phyloP scores from a whole-genome alignment of 2,113 vertebrate genomes.

The Brachypodius melanocephalos region DNA sequence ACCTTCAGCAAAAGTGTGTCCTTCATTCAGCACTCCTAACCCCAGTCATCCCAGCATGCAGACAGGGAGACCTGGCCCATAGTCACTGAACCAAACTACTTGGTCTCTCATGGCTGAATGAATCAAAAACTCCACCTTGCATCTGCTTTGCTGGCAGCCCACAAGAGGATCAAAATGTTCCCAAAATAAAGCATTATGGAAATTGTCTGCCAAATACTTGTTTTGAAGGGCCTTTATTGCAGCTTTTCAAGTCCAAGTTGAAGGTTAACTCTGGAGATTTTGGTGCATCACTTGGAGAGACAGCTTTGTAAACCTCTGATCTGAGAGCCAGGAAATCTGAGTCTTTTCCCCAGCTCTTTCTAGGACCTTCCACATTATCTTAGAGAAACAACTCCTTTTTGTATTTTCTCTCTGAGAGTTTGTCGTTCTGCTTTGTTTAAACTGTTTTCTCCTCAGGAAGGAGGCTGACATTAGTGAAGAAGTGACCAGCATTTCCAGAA shows the following conservation, averaged over 20 bases:
- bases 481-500: background rate
- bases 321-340: background rate
- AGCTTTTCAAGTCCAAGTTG: background rate
- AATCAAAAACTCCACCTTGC: conserved; percentile 31
- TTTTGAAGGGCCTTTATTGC: background rate
- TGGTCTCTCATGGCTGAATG: background rate
- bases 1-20: background rate
- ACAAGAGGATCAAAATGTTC: conserved; percentile 8
- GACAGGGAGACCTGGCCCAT: background rate
- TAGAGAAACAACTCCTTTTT: background rate
- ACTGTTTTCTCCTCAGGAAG: background rate
- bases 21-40: background rate
- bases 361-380: background rate
- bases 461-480: background rate
- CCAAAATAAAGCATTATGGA: conserved; percentile 3
- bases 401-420: background rate
- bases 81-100: background rate
- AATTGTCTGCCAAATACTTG: conserved; percentile 21
- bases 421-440: background rate
- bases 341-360: background rate
- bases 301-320: background rate
- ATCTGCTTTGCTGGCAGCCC: conserved; percentile 6
- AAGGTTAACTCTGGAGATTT: background rate
- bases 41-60: background rate
- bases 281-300: background rate